Conservation (phyloP, 2,888 invertebrate genomes). For the Orthosia gothica region DNA sequence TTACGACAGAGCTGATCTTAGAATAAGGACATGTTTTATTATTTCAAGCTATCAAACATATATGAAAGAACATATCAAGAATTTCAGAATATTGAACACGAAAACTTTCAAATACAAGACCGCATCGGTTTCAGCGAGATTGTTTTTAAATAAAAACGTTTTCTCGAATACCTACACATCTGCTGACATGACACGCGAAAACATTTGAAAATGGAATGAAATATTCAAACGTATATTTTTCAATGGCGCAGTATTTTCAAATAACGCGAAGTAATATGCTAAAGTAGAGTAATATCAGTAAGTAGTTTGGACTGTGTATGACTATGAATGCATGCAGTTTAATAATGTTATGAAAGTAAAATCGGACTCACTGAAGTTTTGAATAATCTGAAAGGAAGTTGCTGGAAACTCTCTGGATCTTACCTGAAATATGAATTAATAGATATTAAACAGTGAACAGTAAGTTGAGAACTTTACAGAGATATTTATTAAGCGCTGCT, state of each 20-base stretch:
- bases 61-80: background rate
- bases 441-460: slow-evolving; percentile 61
- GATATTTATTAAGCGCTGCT: slow-evolving; percentile 34
- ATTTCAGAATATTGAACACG: slow-evolving; percentile 18
- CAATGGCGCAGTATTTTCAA: slow-evolving; percentile 69
- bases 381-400: slow-evolving; percentile 24
- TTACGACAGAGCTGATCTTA: background rate
- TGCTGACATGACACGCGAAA: slow-evolving; percentile 49
- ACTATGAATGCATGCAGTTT: slow-evolving; percentile 73
- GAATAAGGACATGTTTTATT: background rate
- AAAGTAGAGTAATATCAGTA: slow-evolving; percentile 77
- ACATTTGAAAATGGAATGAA: slow-evolving; percentile 57
- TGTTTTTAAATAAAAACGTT: slow-evolving; percentile 52
- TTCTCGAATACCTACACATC: slow-evolving; percentile 38
- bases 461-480: slow-evolving; percentile 39
- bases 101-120: slow-evolving; percentile 28
- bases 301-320: slow-evolving; percentile 67
- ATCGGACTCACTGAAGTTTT: slow-evolving; percentile 67
- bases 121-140: slow-evolving; percentile 30
- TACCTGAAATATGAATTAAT: slow-evolving; percentile 64
- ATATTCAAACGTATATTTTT: slow-evolving; percentile 66
- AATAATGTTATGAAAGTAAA: slow-evolving; percentile 75
- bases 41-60: slow-evolving; percentile 24
- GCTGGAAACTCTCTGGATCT: slow-evolving; percentile 43
- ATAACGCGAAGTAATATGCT: slow-evolving; percentile 74